Percentiles rank a stretch among this genome's conserved stretches.
Evolutionary conservation across 1,140 invertebrate genomes (phyloP).

Genomic region (Stratiolaelaps scimitus): DNA sequence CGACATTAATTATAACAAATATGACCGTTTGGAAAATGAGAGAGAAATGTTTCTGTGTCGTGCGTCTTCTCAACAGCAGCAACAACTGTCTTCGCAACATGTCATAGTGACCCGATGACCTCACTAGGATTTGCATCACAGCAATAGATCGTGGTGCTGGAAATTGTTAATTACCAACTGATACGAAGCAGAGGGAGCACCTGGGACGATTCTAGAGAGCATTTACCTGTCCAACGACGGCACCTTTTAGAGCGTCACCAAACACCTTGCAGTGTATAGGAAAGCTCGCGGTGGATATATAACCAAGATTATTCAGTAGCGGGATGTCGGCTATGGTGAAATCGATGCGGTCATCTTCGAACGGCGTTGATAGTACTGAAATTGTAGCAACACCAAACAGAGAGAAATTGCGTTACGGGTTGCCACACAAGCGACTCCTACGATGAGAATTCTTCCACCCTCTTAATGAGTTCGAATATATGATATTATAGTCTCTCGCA

Average conservation of each 20-base stretch:
- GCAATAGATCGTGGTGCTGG: too few relatives aligned
- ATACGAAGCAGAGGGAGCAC: too few relatives aligned
- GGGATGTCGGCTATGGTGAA: conserved; percentile 48
- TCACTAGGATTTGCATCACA: background rate
- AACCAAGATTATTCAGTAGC: conserved; percentile 45
- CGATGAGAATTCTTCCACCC: too few relatives aligned
- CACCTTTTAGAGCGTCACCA: conserved; percentile 17
- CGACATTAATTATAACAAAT: too few relatives aligned
- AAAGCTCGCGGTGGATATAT: conserved; percentile 47
- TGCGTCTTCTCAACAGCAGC: background rate
- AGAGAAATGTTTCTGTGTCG: background rate
- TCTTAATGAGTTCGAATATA: too few relatives aligned
- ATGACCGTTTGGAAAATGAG: too few relatives aligned
- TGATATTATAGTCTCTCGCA: too few relatives aligned
- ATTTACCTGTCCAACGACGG: conserved; percentile 15
- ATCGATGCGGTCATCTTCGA: conserved; percentile 48
- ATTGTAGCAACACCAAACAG: too few relatives aligned
- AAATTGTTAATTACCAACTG: too few relatives aligned
- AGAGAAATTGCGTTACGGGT: too few relatives aligned
- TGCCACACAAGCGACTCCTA: too few relatives aligned
- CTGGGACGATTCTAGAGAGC: background rate
- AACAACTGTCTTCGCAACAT: background rate
- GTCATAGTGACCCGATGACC: background rate
- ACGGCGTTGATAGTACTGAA: conserved; percentile 48
- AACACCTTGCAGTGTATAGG: conserved; percentile 21